Evolutionary conservation across 2,113 vertebrate species (phyloP).

Genomic region (Australoheros scitulus): DNA sequence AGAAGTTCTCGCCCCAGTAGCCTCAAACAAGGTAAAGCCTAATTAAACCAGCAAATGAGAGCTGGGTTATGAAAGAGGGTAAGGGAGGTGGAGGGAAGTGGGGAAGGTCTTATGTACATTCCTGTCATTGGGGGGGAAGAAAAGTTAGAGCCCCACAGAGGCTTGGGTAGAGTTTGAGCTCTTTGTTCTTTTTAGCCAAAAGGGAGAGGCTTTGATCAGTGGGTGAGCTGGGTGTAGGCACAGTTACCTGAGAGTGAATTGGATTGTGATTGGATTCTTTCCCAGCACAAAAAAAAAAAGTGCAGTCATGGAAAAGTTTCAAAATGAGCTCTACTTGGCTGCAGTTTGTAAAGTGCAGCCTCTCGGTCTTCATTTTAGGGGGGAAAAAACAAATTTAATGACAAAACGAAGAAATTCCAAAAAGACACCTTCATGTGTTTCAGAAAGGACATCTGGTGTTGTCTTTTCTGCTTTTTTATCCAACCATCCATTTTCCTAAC

Average conservation of each 20-base stretch:
- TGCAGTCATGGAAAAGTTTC: neutral
- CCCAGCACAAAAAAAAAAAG: neutral
- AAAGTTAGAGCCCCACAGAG: neutral
- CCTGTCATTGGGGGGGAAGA: neutral
- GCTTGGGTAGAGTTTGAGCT: neutral
- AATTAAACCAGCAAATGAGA: constrained; percentile 53
- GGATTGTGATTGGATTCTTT: neutral
- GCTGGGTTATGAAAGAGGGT: constrained; percentile 50
- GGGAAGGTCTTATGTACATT: constrained; percentile 41
- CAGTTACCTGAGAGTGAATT: neutral
- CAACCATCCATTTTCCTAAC: neutral
- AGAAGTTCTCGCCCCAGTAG: constrained; percentile 51
- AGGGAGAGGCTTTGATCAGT: neutral
- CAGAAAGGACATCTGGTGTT: neutral
- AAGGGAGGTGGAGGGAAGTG: neutral
- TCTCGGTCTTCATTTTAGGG: neutral
- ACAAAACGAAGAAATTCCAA: neutral
- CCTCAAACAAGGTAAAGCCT: constrained; percentile 57
- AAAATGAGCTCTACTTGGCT: neutral
- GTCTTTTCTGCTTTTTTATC: neutral
- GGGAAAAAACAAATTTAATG: neutral
- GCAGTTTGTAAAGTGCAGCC: neutral
- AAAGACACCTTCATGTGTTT: neutral
- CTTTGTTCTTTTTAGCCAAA: neutral
- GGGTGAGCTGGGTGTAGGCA: neutral